Evolutionary conservation across 2,113 vertebrate genomes (phyloP).

Genomic region (Alectura lathami): DNA sequence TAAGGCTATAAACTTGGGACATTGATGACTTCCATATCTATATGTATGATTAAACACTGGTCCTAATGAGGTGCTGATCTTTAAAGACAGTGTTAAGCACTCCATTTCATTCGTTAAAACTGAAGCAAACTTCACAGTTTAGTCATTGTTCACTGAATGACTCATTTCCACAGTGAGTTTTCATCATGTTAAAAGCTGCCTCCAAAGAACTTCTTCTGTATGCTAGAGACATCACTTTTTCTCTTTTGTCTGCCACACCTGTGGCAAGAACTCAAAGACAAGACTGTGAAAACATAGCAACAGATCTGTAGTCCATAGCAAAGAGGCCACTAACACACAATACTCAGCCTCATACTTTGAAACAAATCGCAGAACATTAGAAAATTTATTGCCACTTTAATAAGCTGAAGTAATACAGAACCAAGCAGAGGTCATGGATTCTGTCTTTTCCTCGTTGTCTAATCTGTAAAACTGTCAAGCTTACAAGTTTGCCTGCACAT

Average conservation of each 20-base stretch:
- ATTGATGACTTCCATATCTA: background rate
- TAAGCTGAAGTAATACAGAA: background rate
- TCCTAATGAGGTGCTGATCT: background rate
- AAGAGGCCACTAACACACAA: background rate
- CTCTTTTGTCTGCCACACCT: background rate
- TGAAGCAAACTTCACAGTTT: background rate
- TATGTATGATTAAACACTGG: background rate
- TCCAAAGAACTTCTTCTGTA: background rate
- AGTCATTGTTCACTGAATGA: background rate
- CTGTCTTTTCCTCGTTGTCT: too few relatives aligned
- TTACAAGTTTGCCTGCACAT: background rate
- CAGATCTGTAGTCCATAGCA: background rate
- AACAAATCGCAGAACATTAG: background rate
- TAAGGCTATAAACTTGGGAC: background rate
- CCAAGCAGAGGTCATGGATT: background rate
- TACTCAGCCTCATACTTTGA: background rate
- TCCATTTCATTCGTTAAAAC: background rate
- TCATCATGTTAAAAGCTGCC: background rate
- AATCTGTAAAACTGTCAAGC: background rate
- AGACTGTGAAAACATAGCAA: background rate
- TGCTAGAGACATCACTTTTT: background rate
- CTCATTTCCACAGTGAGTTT: background rate
- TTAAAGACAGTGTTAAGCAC: background rate
- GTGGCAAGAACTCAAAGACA: background rate
- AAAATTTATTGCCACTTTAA: background rate